Evolutionary conservation across 2,888 invertebrate genomes (phyloP), one percentile per base, ranked within the genome.

Genomic region (Drosophila pseudotalamancana): DNA sequence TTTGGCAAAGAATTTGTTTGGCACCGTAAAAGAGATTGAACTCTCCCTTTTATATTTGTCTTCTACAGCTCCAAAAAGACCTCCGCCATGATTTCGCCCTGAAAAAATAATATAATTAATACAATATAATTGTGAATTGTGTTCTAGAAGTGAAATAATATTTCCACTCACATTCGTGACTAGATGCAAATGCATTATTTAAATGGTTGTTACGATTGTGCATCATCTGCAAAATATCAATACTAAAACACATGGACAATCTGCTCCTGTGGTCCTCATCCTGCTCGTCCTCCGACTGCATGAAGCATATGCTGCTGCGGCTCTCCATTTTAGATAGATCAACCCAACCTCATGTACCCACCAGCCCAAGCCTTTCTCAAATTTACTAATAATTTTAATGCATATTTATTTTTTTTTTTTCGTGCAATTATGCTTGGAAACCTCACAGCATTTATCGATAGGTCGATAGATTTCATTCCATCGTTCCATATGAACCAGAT

Each of bases 21-120:
- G 78, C 23, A 50, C 53, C 6, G 25, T 27, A 35, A 62, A 31
- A 19, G 72, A 63, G 32, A 61, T 39, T 0, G 23, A 11, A 43
- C 59, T 63, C 4, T 12, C 25, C 5, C 6, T 16, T 2, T 5
- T 9, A 27, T 55, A 23, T 18, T 29, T 46, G 31, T 42, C 57
- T 19, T 61, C 11, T 11, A 12, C 31, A 61, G 43, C 5, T 19
- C 34, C 51, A 53, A 62, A 62, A 16, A 53, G 11, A 29, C 72
- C 72, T 14, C 78, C 78, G 32, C 75, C 82, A 16, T 35, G 64
- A 40, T 61, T 55, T 0, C 78, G 78, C 12, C n/a, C 75, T 72
- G 16, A 12, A 70, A 49, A 3, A 42, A 35, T 9, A 3, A 34
- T 2, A 11, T 3, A 34, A 6, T n/a, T 1, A 21, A 25, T 8